Evolutionary conservation across 1,140 invertebrate species (phyloP).

Genomic region (Drosophila grimshawi): DNA sequence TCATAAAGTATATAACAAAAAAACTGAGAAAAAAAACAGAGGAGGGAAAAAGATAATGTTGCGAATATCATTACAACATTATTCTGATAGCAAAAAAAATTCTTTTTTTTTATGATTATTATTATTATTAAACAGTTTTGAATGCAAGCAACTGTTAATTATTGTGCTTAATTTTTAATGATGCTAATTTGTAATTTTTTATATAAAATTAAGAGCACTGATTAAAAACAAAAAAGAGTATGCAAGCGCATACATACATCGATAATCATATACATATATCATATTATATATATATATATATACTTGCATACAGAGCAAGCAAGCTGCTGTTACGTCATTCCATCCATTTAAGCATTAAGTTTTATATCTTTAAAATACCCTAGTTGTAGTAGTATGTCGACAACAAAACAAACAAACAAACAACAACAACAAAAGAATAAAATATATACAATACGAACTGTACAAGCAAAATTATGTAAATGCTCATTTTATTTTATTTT

Average conservation of each 20-base stretch:
- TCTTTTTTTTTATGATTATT: not conserved
- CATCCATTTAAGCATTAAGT: slow-evolving; percentile 45
- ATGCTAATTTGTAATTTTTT: slow-evolving; percentile 4
- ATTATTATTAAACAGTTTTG: not conserved
- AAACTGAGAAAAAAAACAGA: not conserved
- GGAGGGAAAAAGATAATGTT: not conserved
- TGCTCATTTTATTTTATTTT: slow-evolving; percentile 10
- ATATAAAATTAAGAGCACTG: not conserved
- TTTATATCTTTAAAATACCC: slow-evolving; percentile 24
- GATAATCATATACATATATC: too few relatives aligned
- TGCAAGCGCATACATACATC: not conserved
- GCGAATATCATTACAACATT: slow-evolving; percentile 22
- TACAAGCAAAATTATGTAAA: slow-evolving; percentile 35
- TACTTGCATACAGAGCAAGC: slow-evolving; percentile 2
- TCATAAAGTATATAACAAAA: slow-evolving; percentile 31
- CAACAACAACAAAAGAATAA: slow-evolving; percentile 32
- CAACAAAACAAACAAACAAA: slow-evolving; percentile 27
- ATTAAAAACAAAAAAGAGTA: not conserved
- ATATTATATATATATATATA: not conserved
- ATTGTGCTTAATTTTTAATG: slow-evolving; percentile 13
- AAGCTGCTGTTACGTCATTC: slow-evolving; percentile 39
- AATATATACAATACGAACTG: slow-evolving; percentile 34
- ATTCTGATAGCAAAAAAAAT: slow-evolving; percentile 1
- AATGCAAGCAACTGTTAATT: not conserved
- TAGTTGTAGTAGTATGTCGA: slow-evolving; percentile 7